phyloP scores from a whole-genome alignment of 2,113 vertebrate species.

The Leucosticte australis region DNA sequence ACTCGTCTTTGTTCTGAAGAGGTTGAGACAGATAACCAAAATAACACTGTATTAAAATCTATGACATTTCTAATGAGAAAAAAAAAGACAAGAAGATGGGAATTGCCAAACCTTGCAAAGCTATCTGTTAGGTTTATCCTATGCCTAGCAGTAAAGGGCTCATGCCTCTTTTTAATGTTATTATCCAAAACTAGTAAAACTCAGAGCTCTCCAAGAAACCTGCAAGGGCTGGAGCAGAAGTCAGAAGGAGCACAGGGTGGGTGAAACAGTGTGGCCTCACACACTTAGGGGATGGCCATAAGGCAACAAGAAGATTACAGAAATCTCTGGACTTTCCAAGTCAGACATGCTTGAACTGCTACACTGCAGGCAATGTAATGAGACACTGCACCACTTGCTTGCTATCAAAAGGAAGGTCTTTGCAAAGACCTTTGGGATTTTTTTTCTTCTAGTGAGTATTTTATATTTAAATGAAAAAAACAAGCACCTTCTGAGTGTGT shows the following conservation, averaged over 20 bases:
- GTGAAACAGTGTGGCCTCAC: neutral
- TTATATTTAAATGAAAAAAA: neutral
- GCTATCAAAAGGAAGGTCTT: neutral
- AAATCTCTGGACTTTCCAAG: neutral
- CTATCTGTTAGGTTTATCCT: neutral
- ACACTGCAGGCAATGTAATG: neutral
- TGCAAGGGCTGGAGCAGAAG: neutral
- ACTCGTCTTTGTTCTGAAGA: neutral
- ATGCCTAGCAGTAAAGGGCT: neutral
- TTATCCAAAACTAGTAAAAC: neutral
- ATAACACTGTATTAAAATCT: neutral
- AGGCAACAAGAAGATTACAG: neutral
- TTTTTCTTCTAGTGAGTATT: neutral
- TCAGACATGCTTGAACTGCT: neutral
- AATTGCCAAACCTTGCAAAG: neutral
- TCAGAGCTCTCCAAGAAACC: neutral
- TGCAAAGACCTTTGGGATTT: neutral
- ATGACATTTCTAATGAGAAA: neutral
- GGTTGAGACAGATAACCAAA: neutral
- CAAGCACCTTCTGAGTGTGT: neutral
- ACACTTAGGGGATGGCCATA: neutral
- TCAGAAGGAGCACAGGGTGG: neutral
- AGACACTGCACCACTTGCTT: neutral
- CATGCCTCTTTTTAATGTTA: neutral
- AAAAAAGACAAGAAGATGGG: neutral